Base-by-base conservation (phyloP, 2,888 invertebrate species). In the Lasioglossum pauxillum region DNA sequence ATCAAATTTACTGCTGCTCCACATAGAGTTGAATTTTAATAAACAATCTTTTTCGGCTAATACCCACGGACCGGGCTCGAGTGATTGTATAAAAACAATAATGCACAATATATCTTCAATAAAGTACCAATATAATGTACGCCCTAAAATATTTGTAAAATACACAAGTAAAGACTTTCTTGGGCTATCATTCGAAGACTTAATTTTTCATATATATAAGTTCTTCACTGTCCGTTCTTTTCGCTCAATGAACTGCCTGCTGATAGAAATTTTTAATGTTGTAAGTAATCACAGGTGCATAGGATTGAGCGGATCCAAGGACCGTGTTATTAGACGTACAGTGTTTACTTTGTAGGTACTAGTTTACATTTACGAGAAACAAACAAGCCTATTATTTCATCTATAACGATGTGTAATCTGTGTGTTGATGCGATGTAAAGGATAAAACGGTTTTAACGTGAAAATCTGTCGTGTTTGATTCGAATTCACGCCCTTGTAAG, bases 341-440 rank as follows among this genome's bases (percentile, higher is more conserved):
- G 86, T 87, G 88, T 93, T 93, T 92, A 93, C 86, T 93, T 93
- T 91, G 88, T 93, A 93, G 93, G 87, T 89, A 86, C 87, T 75
- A 85, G 91, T 83, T 91, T 90, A 92, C 79, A 86, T 89, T 83
- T 89, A 90, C 89, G 84, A 85, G 88, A 90, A 92, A 91, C 91
- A 91, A 91, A 91, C 80, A 92, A 90, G 92, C 90, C 92, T 92
- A 94, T 93, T 92, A 93, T 94, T 93, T 93, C 89, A 93, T 90
- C 88, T 92, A 92, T 90, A 90, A 90, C 89, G 89, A 90, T 92
- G 92, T 93, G 92, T 94, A 94, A 93, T 92, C 92, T 89, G 92
- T 92, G 91, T 93, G 92, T 91, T 94, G 82, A 86, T 73, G 75
- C 85, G 73, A 72, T 87, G 76, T 84, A 84, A 90, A 90, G 41